Evolutionary conservation across 2,797 vertebrate species (phyloP), one percentile per base, ranked within the genome.

Genomic region (Pachyuromys duprasi): DNA sequence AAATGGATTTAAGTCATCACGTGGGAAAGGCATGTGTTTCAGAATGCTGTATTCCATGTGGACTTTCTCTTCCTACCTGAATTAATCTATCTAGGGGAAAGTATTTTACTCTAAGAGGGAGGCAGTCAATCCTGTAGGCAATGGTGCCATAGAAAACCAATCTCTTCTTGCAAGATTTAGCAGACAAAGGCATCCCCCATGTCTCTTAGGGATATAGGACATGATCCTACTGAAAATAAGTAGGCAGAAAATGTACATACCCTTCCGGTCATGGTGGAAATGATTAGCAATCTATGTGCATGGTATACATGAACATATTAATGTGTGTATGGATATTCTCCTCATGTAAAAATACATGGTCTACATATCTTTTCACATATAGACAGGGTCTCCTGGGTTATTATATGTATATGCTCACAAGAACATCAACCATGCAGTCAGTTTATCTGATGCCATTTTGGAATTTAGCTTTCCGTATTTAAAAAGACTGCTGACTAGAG

Each of bases 381-480:
- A 12, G 93, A 2, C 33, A 26, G 3, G 84, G 7, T 86, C 14
- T 81, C 17, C 9, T 63, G 9, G 82, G n/a, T 9, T 57, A 18
- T n/a, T 49, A 39, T 14, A 1, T 60, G 1, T 62, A 22, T 65
- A 3, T 49, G 9, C 70, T 31, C 53, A 87, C 24, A 57, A 82
- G 42, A 65, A 86, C 22, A 36, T 63, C 17, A 78, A 15, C 62
- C 9, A 18, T 86, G 63, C 9, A 31, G 26, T 70, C 39, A 95
- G 36, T 80, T 88, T 65, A 70, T 94, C 75, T 86, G 84, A 31
- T 86, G 82, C 31, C 5, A 33, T 86, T 94, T n/a, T 89, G 76
- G n/a, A 92, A 90, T 89, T 39, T 0, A 94, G 3, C 53, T 93
- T 20, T 92, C 63, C 70, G 62, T 86, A 91, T 86, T 91, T 93